These are phyloP conservation scores for Lamprotornis superbus DNA, from an alignment of 2,113 vertebrate species.

Conservation along the genomic window DNA sequence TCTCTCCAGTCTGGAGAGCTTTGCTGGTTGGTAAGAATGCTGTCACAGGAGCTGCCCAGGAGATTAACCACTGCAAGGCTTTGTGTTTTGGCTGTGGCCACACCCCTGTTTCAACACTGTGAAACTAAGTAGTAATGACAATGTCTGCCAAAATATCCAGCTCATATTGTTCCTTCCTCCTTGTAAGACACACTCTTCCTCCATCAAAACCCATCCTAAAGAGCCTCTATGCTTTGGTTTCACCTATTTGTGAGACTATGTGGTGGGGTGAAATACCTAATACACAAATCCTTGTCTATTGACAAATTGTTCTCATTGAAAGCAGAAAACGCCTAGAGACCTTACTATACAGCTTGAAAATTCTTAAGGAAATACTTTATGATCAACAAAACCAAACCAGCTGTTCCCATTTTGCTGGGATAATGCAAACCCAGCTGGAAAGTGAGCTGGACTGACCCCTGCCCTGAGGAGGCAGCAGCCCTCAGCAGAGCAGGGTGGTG, in stretches of 20 bases:
- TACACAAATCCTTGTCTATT: not conserved
- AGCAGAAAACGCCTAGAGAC: not conserved
- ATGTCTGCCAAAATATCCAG: not conserved
- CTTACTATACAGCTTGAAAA: not conserved
- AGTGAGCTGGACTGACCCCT: not conserved
- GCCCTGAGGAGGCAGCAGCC: not conserved
- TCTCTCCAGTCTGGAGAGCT: not conserved
- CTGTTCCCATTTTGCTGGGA: conserved; percentile 5
- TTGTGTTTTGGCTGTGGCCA: not conserved
- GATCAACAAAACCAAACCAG: conserved; percentile 16
- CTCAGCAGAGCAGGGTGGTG: not conserved
- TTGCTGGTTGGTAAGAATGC: not conserved
- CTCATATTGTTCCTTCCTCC: not conserved
- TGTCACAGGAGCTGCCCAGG: not conserved
- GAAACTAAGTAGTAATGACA: not conserved
- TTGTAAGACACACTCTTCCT: not conserved
- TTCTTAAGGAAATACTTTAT: conserved; percentile 20
- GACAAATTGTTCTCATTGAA: not conserved
- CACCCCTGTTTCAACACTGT: not conserved
- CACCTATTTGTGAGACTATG: not conserved
- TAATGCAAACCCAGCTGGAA: conserved; percentile 14
- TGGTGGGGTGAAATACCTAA: not conserved
- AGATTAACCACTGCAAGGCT: not conserved
- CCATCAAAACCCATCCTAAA: not conserved
- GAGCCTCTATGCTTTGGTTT: not conserved